phyloP scores from a whole-genome alignment of 2,113 vertebrate species.

The Tachycineta bicolor region DNA sequence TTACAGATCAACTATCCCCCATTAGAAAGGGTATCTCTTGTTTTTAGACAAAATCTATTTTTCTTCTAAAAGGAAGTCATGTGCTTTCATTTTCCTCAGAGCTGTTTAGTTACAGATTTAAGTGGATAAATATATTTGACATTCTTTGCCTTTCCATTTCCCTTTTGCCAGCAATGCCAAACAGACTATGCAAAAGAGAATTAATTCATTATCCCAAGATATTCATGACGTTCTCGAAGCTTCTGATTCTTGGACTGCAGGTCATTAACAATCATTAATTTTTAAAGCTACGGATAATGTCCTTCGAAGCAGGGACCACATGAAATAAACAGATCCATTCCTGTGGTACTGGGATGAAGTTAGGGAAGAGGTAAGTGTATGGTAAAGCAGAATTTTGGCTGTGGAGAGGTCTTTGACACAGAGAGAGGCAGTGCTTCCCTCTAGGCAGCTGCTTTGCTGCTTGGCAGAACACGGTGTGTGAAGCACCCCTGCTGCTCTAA shows the following conservation, averaged over 20 bases:
- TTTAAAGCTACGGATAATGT: neutral
- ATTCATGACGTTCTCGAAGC: slow-evolving; percentile 3
- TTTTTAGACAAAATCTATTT: neutral
- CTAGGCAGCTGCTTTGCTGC: neutral
- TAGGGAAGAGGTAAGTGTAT: neutral
- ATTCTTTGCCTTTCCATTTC: neutral
- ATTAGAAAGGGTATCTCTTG: neutral
- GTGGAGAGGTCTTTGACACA: neutral
- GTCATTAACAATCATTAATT: slow-evolving; percentile 53
- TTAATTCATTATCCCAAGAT: slow-evolving; percentile 37
- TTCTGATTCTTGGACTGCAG: slow-evolving; percentile 8
- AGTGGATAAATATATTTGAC: slow-evolving; percentile 2
- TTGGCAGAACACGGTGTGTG: accelerated
- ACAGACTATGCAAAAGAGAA: slow-evolving; percentile 25
- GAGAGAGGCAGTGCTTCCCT: neutral
- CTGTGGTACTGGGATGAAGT: neutral
- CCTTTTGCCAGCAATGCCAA: neutral
- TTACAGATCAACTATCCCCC: neutral
- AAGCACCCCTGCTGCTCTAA: neutral
- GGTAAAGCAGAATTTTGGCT: neutral
- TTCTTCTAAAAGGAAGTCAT: neutral
- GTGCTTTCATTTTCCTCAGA: neutral
- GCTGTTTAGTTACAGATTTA: neutral
- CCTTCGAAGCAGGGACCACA: neutral
- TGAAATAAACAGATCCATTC: neutral